Percentiles rank a stretch among this genome's conserved stretches.
These are phyloP conservation scores for Ictalurus punctatus DNA, from an alignment of 2,113 vertebrate species.

Conservation along the genomic window DNA sequence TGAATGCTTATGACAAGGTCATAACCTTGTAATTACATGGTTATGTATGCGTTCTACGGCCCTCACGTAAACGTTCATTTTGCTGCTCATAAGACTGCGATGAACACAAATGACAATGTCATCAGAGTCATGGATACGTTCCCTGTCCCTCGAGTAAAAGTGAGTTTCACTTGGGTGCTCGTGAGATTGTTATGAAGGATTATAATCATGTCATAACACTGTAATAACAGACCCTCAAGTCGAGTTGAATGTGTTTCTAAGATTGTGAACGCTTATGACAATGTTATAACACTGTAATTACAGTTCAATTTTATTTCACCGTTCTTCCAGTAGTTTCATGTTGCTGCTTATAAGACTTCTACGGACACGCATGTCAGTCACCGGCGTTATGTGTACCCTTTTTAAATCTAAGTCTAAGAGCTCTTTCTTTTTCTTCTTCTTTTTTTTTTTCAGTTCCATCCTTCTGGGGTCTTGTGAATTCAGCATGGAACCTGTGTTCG, in stretches of 20 bases:
- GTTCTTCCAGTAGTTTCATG: not conserved
- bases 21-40: not conserved
- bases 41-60: not conserved
- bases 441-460: conserved; percentile 84
- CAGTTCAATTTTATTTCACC: not conserved
- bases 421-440: not conserved
- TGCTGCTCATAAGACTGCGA: not conserved
- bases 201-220: not conserved
- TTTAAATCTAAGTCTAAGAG: not conserved
- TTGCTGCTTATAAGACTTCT: not conserved
- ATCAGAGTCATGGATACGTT: not conserved
- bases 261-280: not conserved
- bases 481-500: conserved; percentile 98
- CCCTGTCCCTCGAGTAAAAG: not conserved
- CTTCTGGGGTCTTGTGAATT: conserved; percentile 99
- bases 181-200: not conserved
- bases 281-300: not conserved
- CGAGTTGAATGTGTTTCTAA: not conserved
- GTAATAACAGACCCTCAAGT: not conserved
- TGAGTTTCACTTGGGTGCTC: not conserved
- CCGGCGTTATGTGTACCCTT: too few relatives aligned
- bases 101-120: not conserved
- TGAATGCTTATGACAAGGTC: not conserved
- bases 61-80: not conserved
- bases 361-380: not conserved